A percentile compares a stretch with the other conserved stretches of the same genome.
These are phyloP conservation scores for Scaptomyza polygonia DNA, from an alignment of 2,888 invertebrate species.

Conservation along the genomic window DNA sequence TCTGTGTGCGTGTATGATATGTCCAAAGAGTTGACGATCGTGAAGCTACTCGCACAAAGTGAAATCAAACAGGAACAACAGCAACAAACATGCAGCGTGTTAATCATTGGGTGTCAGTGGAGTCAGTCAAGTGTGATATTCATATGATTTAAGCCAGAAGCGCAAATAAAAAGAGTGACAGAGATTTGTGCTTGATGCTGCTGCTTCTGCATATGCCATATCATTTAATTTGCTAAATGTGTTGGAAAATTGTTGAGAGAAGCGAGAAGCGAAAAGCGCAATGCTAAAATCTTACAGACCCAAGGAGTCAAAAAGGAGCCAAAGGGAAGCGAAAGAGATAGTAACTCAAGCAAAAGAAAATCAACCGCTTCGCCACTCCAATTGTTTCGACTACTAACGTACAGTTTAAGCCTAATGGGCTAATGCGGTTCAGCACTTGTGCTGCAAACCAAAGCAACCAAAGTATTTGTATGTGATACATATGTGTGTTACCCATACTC, in stretches of 20 bases:
- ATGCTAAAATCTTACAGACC: slow-evolving; percentile 39
- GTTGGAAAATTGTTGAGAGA: slow-evolving; percentile 75
- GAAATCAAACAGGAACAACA: slow-evolving; percentile 31
- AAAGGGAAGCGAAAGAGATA: slow-evolving; percentile 32
- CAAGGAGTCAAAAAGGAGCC: slow-evolving; percentile 19
- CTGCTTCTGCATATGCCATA: slow-evolving; percentile 59
- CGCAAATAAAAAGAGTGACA: slow-evolving; percentile 28
- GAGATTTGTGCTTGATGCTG: slow-evolving; percentile 35
- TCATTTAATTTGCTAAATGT: slow-evolving; percentile 79
- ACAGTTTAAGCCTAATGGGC: slow-evolving; percentile 67
- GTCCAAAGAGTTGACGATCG: slow-evolving; percentile 48
- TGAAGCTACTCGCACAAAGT: slow-evolving; percentile 30
- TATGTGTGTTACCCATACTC: neutral
- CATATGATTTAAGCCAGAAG: slow-evolving; percentile 63
- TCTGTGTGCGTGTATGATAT: slow-evolving; percentile 29
- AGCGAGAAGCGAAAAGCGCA: slow-evolving; percentile 58
- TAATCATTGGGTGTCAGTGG: slow-evolving; percentile 72
- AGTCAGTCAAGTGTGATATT: slow-evolving; percentile 70
- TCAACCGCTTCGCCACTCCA: slow-evolving; percentile 38
- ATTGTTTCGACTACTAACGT: slow-evolving; percentile 43
- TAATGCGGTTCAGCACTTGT: slow-evolving; percentile 65
- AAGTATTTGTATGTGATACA: slow-evolving; percentile 66
- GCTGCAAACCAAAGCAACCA: slow-evolving; percentile 30
- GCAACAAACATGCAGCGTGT: slow-evolving; percentile 37
- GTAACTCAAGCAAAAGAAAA: slow-evolving; percentile 40